These are phyloP conservation scores for Zygogramma bicolorata DNA, from an alignment of 2,888 invertebrate species.

Conservation along the genomic window DNA sequence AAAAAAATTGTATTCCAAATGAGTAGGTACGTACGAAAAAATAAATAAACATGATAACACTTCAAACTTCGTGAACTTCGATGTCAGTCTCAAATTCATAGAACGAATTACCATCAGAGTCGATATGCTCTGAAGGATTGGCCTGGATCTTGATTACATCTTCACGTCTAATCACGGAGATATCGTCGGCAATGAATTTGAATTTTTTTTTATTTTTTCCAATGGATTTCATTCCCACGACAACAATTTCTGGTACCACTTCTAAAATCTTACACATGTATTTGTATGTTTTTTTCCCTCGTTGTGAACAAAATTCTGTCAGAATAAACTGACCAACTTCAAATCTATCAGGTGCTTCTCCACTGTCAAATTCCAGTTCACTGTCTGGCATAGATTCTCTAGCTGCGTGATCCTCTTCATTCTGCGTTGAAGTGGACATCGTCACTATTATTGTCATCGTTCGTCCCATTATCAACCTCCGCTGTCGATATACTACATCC, in stretches of 20 bases:
- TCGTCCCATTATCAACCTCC: too few relatives aligned
- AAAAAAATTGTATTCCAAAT: too few relatives aligned
- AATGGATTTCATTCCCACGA: slow-evolving; percentile 2
- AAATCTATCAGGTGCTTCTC: slow-evolving; percentile 25
- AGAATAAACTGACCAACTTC: slow-evolving; percentile 27
- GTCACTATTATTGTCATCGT: too few relatives aligned
- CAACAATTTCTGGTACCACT: not conserved
- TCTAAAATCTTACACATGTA: slow-evolving; percentile 24
- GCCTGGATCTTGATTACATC: not conserved
- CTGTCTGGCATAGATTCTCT: not conserved
- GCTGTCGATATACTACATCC: too few relatives aligned
- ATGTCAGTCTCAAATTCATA: not conserved
- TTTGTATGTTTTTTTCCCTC: slow-evolving; percentile 18
- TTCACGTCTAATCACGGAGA: not conserved
- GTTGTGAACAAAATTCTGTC: slow-evolving; percentile 25
- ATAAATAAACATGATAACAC: not conserved
- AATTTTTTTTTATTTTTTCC: slow-evolving; percentile 1
- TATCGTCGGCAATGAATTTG: not conserved
- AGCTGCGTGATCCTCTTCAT: not conserved
- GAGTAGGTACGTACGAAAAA: not conserved
- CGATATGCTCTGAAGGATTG: not conserved
- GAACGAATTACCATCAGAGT: not conserved
- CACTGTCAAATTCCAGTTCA: not conserved
- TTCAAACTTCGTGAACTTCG: not conserved
- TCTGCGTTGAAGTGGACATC: slow-evolving; percentile 5